Conservation (phyloP, 2,888 invertebrate genomes). For the Pachliopta kotzebuea region DNA sequence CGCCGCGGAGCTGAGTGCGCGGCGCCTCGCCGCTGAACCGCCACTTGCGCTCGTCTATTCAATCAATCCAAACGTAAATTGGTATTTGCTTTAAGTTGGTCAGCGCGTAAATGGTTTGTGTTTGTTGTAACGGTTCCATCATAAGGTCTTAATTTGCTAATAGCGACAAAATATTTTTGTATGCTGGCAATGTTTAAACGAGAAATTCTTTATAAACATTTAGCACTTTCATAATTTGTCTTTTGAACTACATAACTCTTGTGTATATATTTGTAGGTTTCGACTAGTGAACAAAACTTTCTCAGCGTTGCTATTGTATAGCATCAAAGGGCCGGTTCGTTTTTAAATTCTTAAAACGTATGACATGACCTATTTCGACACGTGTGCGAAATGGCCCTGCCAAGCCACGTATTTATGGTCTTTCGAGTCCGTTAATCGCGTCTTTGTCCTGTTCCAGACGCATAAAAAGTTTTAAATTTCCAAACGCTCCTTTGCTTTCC, state of each 20-base stretch:
- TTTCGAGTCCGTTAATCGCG: constrained; percentile 57
- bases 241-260: not conserved
- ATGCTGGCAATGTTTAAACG: not conserved
- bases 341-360: constrained; percentile 25
- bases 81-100: constrained; percentile 22
- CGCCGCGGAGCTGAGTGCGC: constrained; percentile 56
- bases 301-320: constrained; percentile 5
- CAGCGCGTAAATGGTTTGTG: constrained; percentile 17
- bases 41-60: constrained; percentile 8
- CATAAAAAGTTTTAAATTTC: constrained; percentile 64
- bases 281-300: constrained; percentile 2
- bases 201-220: constrained; percentile 3
- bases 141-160: constrained; percentile 15
- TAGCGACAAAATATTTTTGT: constrained; percentile 7
- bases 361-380: constrained; percentile 36
- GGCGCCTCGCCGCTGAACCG: constrained; percentile 31
- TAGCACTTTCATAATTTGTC: not conserved
- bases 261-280: not conserved
- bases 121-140: constrained; percentile 20
- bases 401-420: constrained; percentile 54
- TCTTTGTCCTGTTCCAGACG: constrained; percentile 69
- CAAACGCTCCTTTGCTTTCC: constrained; percentile 47
- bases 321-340: constrained; percentile 15
- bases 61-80: constrained; percentile 19
- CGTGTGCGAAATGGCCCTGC: constrained; percentile 32